phyloP scores from a whole-genome alignment of 2,113 vertebrate genomes.

The Zapus hudsonius region DNA sequence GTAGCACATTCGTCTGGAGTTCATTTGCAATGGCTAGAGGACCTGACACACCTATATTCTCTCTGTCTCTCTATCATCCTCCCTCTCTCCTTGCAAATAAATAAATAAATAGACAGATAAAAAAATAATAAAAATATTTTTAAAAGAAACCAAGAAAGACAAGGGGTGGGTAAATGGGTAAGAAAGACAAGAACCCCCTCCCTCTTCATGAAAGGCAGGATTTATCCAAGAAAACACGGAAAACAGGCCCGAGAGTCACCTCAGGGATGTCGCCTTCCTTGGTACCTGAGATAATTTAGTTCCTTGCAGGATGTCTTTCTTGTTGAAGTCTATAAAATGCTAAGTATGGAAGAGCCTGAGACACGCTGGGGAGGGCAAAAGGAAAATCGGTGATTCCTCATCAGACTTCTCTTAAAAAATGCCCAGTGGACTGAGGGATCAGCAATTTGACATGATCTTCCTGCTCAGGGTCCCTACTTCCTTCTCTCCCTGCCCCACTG shows the following conservation, averaged over 20 bases:
- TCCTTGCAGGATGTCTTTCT: conserved; percentile 34
- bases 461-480: conserved; percentile 47
- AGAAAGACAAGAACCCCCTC: not conserved
- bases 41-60: too few relatives aligned
- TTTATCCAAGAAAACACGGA: not conserved
- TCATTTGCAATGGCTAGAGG: too few relatives aligned
- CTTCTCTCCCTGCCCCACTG: not conserved
- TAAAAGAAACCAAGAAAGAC: not conserved
- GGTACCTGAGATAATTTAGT: not conserved
- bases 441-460: conserved; percentile 54
- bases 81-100: too few relatives aligned
- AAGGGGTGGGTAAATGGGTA: not conserved
- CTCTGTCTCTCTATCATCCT: too few relatives aligned
- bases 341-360: conserved; percentile 36
- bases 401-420: conserved; percentile 64
- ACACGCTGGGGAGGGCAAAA: not conserved
- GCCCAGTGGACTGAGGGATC: not conserved
- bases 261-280: not conserved
- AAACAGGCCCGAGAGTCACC: not conserved
- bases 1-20: too few relatives aligned
- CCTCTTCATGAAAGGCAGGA: not conserved
- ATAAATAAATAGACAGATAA: too few relatives aligned
- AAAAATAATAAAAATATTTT: too few relatives aligned
- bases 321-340: conserved; percentile 25
- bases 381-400: not conserved